Percentiles rank a stretch among this genome's conserved stretches.
Evolutionary conservation across 1,140 invertebrate species (phyloP).

Genomic region (Drosophila aff.): DNA sequence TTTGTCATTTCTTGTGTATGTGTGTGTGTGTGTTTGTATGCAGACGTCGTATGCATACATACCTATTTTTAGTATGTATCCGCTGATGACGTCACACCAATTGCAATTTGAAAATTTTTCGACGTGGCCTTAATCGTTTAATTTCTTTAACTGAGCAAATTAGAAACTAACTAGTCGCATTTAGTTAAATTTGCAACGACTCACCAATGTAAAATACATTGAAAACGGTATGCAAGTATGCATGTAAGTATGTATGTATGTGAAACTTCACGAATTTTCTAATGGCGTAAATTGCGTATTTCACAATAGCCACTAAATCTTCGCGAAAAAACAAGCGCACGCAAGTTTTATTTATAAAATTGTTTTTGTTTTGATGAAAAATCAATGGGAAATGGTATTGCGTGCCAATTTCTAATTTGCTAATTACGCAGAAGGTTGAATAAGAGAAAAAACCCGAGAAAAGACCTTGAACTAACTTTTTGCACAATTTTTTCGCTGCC

Average conservation of each 20-base stretch:
- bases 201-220: neutral
- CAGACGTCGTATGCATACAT: neutral
- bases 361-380: conserved; percentile 25
- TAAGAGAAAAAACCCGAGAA: conserved; percentile 29
- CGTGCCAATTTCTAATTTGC: conserved; percentile 30
- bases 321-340: conserved; percentile 19
- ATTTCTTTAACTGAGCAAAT: neutral
- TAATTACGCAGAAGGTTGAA: conserved; percentile 21
- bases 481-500: neutral
- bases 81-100: conserved; percentile 19
- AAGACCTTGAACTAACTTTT: conserved; percentile 20
- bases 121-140: conserved; percentile 5
- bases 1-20: conserved; percentile 14
- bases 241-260: neutral
- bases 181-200: neutral
- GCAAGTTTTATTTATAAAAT: conserved; percentile 29
- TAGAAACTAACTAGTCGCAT: neutral
- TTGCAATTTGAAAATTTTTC: conserved; percentile 19
- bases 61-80: conserved; percentile 19
- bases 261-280: conserved; percentile 22
- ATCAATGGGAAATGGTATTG: conserved; percentile 7
- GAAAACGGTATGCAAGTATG: neutral
- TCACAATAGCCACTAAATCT: conserved; percentile 28
- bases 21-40: conserved; percentile 7
- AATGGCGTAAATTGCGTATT: conserved; percentile 26